phyloP scores from a whole-genome alignment of 2,888 invertebrate genomes.

The Ephialtes manifestator region DNA sequence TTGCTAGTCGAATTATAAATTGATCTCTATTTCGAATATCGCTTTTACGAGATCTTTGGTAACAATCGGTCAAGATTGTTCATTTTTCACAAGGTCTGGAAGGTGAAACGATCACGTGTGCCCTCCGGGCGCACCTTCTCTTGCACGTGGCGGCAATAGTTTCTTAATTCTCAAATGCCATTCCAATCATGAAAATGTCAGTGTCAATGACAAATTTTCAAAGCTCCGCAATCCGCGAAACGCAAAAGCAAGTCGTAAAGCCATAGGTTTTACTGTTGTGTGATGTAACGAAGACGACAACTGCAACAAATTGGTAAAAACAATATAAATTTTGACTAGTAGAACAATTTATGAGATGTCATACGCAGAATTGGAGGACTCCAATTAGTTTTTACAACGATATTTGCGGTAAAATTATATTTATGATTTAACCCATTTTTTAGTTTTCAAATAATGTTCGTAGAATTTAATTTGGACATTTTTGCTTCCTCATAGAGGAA shows the following conservation, averaged over 20 bases:
- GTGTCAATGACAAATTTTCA: neutral
- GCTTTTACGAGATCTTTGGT: neutral
- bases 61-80: neutral
- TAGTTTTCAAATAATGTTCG: too few relatives aligned
- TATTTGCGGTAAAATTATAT: too few relatives aligned
- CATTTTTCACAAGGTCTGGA: neutral
- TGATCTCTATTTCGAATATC: neutral
- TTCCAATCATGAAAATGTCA: neutral
- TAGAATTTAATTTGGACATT: too few relatives aligned
- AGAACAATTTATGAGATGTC: too few relatives aligned
- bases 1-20: conserved; percentile 3
- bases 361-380: neutral
- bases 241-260: neutral
- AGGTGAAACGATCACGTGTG: neutral
- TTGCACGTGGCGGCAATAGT: neutral
- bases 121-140: neutral
- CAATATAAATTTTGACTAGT: too few relatives aligned
- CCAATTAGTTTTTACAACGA: neutral
- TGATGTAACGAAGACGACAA: neutral
- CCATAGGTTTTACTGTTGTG: neutral
- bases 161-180: neutral
- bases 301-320: neutral
- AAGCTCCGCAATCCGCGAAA: neutral
- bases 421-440: too few relatives aligned
- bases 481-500: too few relatives aligned